These are phyloP conservation scores for Dipodomys spectabilis DNA, from an alignment of 2,113 vertebrate genomes.

Conservation along the genomic window DNA sequence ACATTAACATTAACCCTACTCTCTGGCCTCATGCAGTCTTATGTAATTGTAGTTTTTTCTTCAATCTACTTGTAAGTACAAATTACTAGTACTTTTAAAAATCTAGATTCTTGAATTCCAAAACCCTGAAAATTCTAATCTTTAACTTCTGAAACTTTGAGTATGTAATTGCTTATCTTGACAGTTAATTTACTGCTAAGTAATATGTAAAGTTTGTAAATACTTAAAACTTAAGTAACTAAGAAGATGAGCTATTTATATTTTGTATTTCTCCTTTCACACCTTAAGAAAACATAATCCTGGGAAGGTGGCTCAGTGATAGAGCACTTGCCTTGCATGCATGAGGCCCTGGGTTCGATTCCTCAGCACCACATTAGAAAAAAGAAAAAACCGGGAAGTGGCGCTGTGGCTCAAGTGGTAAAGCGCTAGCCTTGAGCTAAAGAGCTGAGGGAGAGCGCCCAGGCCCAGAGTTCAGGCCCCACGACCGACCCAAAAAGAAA, in stretches of 20 bases:
- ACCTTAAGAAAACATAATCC: neutral
- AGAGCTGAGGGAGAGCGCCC: no score
- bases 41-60: neutral
- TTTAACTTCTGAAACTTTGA: constrained; percentile 26
- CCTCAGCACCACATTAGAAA: no score
- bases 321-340: no score
- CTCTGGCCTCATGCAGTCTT: neutral
- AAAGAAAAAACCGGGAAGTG: no score
- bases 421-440: no score
- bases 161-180: neutral
- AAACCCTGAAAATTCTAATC: constrained; percentile 12
- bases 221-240: neutral
- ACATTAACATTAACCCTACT: neutral
- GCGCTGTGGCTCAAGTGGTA: no score
- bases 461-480: no score
- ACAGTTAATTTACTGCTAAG: neutral
- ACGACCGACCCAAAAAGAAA: no score
- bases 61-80: neutral
- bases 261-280: neutral
- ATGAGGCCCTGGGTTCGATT: no score
- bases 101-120: neutral
- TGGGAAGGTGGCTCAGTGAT: no score
- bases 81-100: neutral
- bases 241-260: neutral
- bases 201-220: neutral